Percentiles rank a stretch among this genome's conserved stretches.
phyloP scores from a whole-genome alignment of 2,113 vertebrate species.

The Syngnathoides biaculeatus region DNA sequence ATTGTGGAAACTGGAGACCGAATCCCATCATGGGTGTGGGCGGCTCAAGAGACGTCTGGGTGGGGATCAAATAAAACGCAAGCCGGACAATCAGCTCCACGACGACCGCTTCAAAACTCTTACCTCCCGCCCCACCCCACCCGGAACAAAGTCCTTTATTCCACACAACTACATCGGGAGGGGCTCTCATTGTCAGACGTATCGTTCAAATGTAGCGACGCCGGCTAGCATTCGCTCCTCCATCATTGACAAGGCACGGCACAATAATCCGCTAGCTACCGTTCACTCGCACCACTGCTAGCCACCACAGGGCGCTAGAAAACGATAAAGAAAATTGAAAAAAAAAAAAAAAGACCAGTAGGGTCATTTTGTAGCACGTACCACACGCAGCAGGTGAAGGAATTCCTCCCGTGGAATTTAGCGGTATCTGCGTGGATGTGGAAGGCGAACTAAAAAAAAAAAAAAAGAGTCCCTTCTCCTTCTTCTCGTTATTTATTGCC shows the following conservation, averaged over 20 bases:
- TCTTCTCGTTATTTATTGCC: not conserved
- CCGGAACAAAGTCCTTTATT: not conserved
- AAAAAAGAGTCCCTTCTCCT: slow-evolving; percentile 33
- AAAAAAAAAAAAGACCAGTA: not conserved
- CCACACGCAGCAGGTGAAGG: slow-evolving; percentile 47
- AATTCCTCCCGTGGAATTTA: slow-evolving; percentile 15
- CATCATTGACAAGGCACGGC: slow-evolving; percentile 68
- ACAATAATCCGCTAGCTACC: slow-evolving; percentile 73
- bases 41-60: slow-evolving; percentile 50
- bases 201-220: slow-evolving; percentile 4
- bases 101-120: slow-evolving; percentile 4
- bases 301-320: slow-evolving; percentile 21
- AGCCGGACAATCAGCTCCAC: slow-evolving; percentile 49
- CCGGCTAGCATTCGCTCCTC: slow-evolving; percentile 59
- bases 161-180: not conserved
- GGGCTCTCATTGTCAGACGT: not conserved
- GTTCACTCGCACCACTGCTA: slow-evolving; percentile 36
- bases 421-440: slow-evolving; percentile 19
- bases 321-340: not conserved
- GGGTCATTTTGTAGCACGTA: slow-evolving; percentile 35
- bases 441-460: slow-evolving; percentile 26
- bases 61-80: slow-evolving; percentile 42
- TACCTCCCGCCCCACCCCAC: not conserved
- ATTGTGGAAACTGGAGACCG: slow-evolving; percentile 21
- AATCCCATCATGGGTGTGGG: slow-evolving; percentile 66